These are phyloP conservation scores for Apogon hyalosoma DNA, from an alignment of 2,797 vertebrate genomes.

Conservation along the genomic window DNA sequence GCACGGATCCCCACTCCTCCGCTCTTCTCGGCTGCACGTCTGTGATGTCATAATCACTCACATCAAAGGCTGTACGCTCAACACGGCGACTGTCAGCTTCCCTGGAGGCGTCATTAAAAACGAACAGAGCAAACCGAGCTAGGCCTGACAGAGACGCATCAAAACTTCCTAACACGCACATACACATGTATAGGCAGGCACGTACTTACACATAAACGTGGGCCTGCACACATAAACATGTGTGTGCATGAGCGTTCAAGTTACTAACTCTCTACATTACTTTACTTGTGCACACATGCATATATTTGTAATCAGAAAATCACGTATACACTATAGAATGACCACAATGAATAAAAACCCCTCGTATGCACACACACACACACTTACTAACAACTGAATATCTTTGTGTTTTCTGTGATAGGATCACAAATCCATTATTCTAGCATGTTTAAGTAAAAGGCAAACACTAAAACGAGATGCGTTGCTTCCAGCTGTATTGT, in stretches of 20 bases:
- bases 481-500: slow-evolving; percentile 45
- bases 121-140: slow-evolving; percentile 81
- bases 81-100: slow-evolving; percentile 87
- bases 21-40: slow-evolving; percentile 82
- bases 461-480: slow-evolving; percentile 21
- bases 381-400: slow-evolving; percentile 27
- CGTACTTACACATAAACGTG: background rate
- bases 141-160: slow-evolving; percentile 82
- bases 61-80: slow-evolving; percentile 85
- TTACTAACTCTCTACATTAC: background rate
- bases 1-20: slow-evolving; percentile 79
- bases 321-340: slow-evolving; percentile 28
- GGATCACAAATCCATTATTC: slow-evolving; percentile 34
- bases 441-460: slow-evolving; percentile 31
- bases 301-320: slow-evolving; percentile 39
- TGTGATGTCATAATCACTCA: slow-evolving; percentile 88
- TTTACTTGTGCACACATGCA: slow-evolving; percentile 5
- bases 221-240: background rate
- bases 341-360: slow-evolving; percentile 31
- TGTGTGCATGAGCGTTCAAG: background rate
- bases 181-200: slow-evolving; percentile 15
- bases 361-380: slow-evolving; percentile 17
- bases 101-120: slow-evolving; percentile 89
- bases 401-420: slow-evolving; percentile 25
- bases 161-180: slow-evolving; percentile 71